Percentiles rank a stretch among this genome's conserved stretches.
Evolutionary conservation across 2,888 invertebrate species (phyloP).

Genomic region (Acheta domesticus): DNA sequence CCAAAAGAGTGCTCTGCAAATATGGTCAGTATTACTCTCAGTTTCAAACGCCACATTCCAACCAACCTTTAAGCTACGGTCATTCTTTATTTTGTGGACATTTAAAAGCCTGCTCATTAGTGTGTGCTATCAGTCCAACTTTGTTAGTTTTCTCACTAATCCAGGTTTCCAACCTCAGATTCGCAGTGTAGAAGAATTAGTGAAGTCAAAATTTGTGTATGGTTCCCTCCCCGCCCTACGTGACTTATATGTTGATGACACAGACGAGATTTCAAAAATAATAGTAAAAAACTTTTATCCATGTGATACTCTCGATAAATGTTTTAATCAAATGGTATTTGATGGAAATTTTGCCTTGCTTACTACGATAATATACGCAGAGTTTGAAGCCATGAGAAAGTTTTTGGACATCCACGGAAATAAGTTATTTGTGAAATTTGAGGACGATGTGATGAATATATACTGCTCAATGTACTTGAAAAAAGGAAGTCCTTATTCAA

Average conservation of each 20-base stretch:
- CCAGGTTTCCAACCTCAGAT: conserved; percentile 3
- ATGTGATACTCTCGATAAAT: not conserved
- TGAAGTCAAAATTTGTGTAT: conserved; percentile 3
- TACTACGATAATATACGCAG: not conserved
- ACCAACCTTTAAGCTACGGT: not conserved
- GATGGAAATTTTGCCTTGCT: conserved; percentile 12
- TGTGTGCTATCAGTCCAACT: conserved; percentile 12
- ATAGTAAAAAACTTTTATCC: not conserved
- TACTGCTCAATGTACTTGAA: conserved; percentile 24
- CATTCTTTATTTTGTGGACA: conserved; percentile 22
- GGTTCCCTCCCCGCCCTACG: not conserved
- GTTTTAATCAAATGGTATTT: not conserved
- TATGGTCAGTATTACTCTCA: not conserved
- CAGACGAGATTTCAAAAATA: not conserved
- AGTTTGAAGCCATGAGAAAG: not conserved
- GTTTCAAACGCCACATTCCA: not conserved
- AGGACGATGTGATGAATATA: conserved; percentile 1
- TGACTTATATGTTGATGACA: not conserved
- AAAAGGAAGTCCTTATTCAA: not conserved
- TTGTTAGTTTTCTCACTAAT: conserved; percentile 4
- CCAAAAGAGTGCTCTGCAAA: not conserved
- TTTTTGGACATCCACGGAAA: not conserved
- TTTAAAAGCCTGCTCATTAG: conserved; percentile 19
- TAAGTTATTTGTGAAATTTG: not conserved
- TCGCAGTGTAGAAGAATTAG: conserved; percentile 18